A percentile compares a stretch with the other conserved stretches of the same genome.
phyloP scores from a whole-genome alignment of 53 echinoderm and acorn worm genomes.

The Henricia sp. region DNA sequence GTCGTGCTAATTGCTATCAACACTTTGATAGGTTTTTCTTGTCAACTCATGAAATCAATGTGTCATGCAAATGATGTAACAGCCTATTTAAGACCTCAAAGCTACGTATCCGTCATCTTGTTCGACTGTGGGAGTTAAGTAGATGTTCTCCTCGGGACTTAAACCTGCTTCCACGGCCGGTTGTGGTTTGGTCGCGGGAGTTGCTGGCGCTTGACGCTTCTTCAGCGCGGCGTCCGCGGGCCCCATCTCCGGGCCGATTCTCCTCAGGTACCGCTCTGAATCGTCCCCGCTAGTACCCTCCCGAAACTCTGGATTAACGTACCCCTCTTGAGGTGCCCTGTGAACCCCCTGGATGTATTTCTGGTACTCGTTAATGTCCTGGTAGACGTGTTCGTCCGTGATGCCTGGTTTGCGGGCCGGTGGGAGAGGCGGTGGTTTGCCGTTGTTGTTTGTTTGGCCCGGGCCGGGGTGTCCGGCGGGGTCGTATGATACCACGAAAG shows the following conservation, averaged over 20 bases:
- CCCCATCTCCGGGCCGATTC: not conserved
- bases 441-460: not conserved
- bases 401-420: constrained; percentile 37
- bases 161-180: no score
- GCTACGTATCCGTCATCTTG: no score
- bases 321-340: constrained; percentile 5
- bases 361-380: constrained; percentile 61
- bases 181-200: no score
- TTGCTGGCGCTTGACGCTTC: no score
- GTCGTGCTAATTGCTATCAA: no score
- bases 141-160: no score
- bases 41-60: no score
- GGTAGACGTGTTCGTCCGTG: constrained; percentile 58
- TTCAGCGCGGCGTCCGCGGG: no score
- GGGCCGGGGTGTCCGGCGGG: constrained; percentile 4
- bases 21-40: no score
- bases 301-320: constrained; percentile 25
- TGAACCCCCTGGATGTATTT: not conserved
- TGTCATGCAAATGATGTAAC: no score
- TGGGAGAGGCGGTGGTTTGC: constrained; percentile 19
- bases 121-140: no score
- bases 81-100: no score
- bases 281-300: not conserved
- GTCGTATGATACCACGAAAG: constrained; percentile 28
- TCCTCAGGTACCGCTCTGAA: not conserved